A percentile compares a stretch with the other conserved stretches of the same genome.
Evolutionary conservation across 1,140 invertebrate species (phyloP).

Genomic region (Drosophila fuyamai): DNA sequence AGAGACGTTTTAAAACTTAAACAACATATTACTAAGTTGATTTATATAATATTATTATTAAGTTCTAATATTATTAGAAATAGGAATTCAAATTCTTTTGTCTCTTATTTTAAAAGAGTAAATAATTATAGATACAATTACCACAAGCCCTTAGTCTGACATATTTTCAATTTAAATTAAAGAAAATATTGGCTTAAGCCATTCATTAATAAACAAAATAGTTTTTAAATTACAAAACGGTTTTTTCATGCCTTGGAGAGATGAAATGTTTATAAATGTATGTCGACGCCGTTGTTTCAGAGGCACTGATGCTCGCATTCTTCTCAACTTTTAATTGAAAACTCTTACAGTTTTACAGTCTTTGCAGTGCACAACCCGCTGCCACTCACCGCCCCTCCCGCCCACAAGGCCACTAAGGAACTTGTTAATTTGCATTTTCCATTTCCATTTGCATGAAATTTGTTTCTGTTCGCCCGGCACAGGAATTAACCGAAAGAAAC

Average conservation of each 20-base stretch:
- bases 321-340: slow-evolving; percentile 42
- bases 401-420: slow-evolving; percentile 50
- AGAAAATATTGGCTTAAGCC: too few relatives aligned
- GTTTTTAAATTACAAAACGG: too few relatives aligned
- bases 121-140: too few relatives aligned
- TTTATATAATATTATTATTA: too few relatives aligned
- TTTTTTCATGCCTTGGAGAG: background rate
- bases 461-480: slow-evolving; percentile 24
- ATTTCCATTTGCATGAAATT: slow-evolving; percentile 53
- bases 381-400: background rate
- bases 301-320: background rate
- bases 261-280: background rate
- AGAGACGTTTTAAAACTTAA: too few relatives aligned
- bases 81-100: too few relatives aligned
- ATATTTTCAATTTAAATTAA: too few relatives aligned
- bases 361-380: slow-evolving; percentile 1
- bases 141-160: too few relatives aligned
- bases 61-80: too few relatives aligned
- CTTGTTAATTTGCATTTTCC: slow-evolving; percentile 64
- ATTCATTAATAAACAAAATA: too few relatives aligned
- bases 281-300: background rate
- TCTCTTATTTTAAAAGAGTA: too few relatives aligned
- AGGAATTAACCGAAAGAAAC: slow-evolving; percentile 35
- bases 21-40: too few relatives aligned
- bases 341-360: slow-evolving; percentile 8